Evolutionary conservation across 2,113 vertebrate species (phyloP).

Genomic region (Pelecanus crispus): DNA sequence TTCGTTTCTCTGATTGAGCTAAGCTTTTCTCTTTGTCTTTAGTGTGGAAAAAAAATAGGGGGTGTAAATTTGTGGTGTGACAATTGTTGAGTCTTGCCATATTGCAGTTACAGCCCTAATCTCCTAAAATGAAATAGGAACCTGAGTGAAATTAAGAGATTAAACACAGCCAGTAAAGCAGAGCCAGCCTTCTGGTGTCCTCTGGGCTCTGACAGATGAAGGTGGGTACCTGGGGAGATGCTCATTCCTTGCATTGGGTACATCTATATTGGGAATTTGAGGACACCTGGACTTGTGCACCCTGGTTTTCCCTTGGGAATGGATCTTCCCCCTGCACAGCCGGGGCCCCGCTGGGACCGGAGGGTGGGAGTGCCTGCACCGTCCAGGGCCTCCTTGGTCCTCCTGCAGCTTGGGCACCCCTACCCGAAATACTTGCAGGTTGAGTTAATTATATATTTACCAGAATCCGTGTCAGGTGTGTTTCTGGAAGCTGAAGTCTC

Average conservation of each 20-base stretch:
- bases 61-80: not conserved
- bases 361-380: not conserved
- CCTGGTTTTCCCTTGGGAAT: not conserved
- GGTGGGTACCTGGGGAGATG: not conserved
- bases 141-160: not conserved
- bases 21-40: not conserved
- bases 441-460: not conserved
- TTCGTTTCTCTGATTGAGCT: not conserved
- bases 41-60: not conserved
- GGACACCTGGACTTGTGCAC: not conserved
- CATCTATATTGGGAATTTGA: not conserved
- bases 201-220: not conserved
- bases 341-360: accelerated
- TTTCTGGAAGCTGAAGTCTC: not conserved
- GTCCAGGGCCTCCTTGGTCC: not conserved
- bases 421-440: not conserved
- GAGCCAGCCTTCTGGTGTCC: not conserved
- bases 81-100: not conserved
- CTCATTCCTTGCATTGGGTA: not conserved
- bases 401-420: not conserved
- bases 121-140: not conserved
- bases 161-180: not conserved
- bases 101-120: not conserved
- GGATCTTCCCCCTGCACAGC: not conserved
- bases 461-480: not conserved